Evolutionary conservation across 2,113 vertebrate species (phyloP).

Genomic region (Regulus satrapa): DNA sequence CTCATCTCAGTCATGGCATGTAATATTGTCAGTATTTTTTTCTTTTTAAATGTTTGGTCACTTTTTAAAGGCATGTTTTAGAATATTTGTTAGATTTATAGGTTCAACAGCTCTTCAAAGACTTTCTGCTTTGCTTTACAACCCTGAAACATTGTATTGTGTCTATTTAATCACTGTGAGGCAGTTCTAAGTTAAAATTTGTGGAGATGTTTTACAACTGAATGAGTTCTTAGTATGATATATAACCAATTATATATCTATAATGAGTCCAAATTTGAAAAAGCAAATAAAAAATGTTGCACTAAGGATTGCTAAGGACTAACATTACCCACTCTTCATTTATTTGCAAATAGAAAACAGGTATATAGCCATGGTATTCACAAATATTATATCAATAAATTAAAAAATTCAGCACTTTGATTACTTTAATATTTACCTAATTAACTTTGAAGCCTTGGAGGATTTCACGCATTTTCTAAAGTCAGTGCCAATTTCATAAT

Average conservation of each 20-base stretch:
- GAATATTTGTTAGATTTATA: conserved; percentile 31
- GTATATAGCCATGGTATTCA: neutral
- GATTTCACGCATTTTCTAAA: neutral
- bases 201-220: conserved; percentile 36
- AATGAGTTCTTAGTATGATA: conserved; percentile 64
- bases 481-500: neutral
- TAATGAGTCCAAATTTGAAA: conserved; percentile 65
- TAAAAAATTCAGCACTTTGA: neutral
- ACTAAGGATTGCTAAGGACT: conserved; percentile 48
- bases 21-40: neutral
- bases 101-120: conserved; percentile 47
- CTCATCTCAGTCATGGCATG: conserved; percentile 41
- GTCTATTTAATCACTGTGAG: conserved; percentile 63
- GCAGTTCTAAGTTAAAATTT: conserved; percentile 62
- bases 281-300: conserved; percentile 64
- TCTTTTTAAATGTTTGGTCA: conserved; percentile 42
- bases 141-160: conserved; percentile 45
- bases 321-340: conserved; percentile 20
- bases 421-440: neutral
- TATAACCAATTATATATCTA: conserved; percentile 62
- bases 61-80: conserved; percentile 57
- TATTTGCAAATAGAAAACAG: conserved; percentile 32
- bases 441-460: conserved; percentile 2
- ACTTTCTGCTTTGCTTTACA: conserved; percentile 44
- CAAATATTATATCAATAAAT: conserved; percentile 14